phyloP scores from a whole-genome alignment of 2,888 invertebrate species.

The Heterodera filipjevi region DNA sequence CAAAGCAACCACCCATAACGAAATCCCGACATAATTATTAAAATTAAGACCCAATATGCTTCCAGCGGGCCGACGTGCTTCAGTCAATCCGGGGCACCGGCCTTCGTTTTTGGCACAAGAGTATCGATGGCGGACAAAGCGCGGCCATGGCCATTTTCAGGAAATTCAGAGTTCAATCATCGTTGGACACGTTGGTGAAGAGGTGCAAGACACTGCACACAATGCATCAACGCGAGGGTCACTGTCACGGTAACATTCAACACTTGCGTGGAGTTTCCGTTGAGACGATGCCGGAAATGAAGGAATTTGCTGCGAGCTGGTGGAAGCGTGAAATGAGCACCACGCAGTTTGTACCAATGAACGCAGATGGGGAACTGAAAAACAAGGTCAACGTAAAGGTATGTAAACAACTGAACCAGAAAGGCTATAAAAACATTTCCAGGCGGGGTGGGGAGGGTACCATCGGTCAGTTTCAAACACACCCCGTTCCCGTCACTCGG shows the following conservation, averaged over 20 bases:
- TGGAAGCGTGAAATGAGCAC: neutral
- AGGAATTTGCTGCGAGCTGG: neutral
- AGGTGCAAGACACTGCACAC: conserved; percentile 32
- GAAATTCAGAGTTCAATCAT: conserved; percentile 39
- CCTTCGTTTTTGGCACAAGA: conserved; percentile 42
- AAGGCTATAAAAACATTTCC: too few relatives aligned
- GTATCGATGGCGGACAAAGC: conserved; percentile 43
- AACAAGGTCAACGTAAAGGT: too few relatives aligned
- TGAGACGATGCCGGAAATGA: neutral
- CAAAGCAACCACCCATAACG: too few relatives aligned
- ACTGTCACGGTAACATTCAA: conserved; percentile 46
- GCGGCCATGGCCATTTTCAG: conserved; percentile 52
- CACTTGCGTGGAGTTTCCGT: neutral
- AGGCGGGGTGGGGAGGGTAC: too few relatives aligned
- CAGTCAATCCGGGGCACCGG: conserved; percentile 79
- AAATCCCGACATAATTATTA: too few relatives aligned
- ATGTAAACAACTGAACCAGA: too few relatives aligned
- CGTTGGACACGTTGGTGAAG: conserved; percentile 16
- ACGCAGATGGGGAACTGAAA: conserved; percentile 23
- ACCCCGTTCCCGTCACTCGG: too few relatives aligned
- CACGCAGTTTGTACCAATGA: conserved; percentile 26
- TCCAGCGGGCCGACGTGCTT: conserved; percentile 89
- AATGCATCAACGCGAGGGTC: conserved; percentile 36
- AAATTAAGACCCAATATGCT: conserved; percentile 80
- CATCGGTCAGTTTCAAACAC: too few relatives aligned